Conservation (phyloP, 2,113 vertebrate species). For the Pangasianodon hypophthalmus region DNA sequence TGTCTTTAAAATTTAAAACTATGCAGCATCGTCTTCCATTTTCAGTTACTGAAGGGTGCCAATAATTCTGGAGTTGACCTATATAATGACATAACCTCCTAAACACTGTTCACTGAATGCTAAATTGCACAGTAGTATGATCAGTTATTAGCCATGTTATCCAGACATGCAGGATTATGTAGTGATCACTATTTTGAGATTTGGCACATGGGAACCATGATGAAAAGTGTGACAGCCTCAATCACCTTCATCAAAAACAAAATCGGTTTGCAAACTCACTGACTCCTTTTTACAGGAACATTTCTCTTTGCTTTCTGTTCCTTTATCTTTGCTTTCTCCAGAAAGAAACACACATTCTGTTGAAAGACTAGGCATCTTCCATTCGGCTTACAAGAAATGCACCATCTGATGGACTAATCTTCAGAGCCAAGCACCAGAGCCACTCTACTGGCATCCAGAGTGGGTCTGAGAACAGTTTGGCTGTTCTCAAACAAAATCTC, state of each 20-base stretch:
- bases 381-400: not conserved
- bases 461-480: not conserved
- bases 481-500: conserved; percentile 31
- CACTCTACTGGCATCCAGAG: conserved; percentile 8
- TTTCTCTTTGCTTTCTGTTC: not conserved
- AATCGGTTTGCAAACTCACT: not conserved
- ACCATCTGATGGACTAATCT: conserved; percentile 42
- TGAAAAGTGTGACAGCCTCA: not conserved
- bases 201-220: conserved; percentile 5
- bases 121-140: no score
- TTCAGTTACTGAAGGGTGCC: not conserved
- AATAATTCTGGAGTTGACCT: not conserved
- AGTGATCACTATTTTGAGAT: not conserved
- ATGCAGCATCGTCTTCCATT: not conserved
- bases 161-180: not conserved
- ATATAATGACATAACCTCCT: not conserved
- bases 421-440: conserved; percentile 26
- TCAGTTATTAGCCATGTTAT: not conserved
- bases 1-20: not conserved
- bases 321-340: not conserved
- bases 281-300: not conserved
- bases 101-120: not conserved
- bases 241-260: not conserved
- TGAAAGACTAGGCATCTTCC: not conserved
- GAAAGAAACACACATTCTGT: not conserved